phyloP scores from a whole-genome alignment of 2,797 vertebrate genomes.

The Anguilla marmorata region DNA sequence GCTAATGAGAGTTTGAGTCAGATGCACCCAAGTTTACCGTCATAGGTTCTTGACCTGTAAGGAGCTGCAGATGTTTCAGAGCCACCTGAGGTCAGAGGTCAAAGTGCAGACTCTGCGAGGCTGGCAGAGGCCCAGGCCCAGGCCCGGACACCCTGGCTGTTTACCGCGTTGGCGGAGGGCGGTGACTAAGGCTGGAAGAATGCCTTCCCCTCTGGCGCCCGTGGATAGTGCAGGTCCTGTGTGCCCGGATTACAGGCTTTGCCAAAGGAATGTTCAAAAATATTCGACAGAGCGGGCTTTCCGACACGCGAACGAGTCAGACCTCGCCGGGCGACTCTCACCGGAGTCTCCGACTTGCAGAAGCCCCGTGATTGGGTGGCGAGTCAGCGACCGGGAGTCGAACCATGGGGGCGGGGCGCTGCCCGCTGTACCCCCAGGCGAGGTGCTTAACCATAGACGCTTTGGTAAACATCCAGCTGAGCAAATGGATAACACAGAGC shows the following conservation, averaged over 20 bases:
- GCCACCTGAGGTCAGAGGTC: background rate
- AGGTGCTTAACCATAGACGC: background rate
- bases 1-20: background rate
- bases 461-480: background rate
- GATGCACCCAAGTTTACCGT: background rate
- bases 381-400: background rate
- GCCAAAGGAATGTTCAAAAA: constrained; percentile 10
- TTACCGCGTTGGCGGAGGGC: background rate
- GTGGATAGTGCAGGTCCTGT: background rate
- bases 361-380: background rate
- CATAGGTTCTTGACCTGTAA: background rate
- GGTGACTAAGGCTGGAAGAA: background rate
- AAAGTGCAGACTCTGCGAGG: background rate
- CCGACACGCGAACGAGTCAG: background rate
- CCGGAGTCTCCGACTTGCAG: background rate
- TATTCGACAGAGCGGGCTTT: background rate
- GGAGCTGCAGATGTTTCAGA: background rate
- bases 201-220: constrained; percentile 14
- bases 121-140: too few species aligned
- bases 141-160: background rate
- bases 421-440: background rate
- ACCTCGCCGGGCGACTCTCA: background rate
- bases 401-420: background rate
- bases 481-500: background rate
- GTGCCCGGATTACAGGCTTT: background rate